Conservation (phyloP, 2,797 vertebrate species). For the Sebastes taczanowskii region DNA sequence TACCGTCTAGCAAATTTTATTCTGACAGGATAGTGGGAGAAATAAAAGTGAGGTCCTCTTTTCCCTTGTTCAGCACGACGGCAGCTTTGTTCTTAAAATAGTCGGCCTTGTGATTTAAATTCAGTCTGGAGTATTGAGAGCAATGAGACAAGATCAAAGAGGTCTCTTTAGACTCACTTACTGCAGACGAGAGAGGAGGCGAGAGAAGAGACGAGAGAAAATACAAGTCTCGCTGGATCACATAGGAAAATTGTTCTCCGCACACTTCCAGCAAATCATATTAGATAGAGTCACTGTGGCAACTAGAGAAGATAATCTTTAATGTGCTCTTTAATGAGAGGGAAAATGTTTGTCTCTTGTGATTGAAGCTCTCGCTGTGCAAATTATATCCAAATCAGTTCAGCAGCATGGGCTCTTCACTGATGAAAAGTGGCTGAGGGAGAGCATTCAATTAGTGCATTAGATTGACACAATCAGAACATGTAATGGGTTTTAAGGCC, state of each 20-base stretch:
- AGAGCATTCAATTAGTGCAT: slow-evolving; percentile 77
- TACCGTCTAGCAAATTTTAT: slow-evolving; percentile 42
- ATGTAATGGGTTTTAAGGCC: slow-evolving; percentile 67
- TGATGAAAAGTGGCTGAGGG: slow-evolving; percentile 75
- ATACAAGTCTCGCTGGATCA: slow-evolving; percentile 75
- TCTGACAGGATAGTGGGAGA: slow-evolving; percentile 46
- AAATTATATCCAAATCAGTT: slow-evolving; percentile 80
- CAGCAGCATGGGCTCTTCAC: slow-evolving; percentile 61
- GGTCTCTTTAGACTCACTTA: slow-evolving; percentile 80
- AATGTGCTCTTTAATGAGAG: slow-evolving; percentile 82
- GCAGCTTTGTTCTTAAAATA: slow-evolving; percentile 83
- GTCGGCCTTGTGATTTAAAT: slow-evolving; percentile 77
- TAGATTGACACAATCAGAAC: slow-evolving; percentile 76
- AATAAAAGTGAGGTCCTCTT: slow-evolving; percentile 60
- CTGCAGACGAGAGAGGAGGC: slow-evolving; percentile 60
- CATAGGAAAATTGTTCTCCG: slow-evolving; percentile 71
- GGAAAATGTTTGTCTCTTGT: slow-evolving; percentile 82
- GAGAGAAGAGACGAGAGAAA: slow-evolving; percentile 59
- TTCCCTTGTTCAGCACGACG: slow-evolving; percentile 69
- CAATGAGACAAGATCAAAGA: slow-evolving; percentile 82
- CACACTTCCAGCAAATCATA: slow-evolving; percentile 75
- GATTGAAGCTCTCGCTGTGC: slow-evolving; percentile 77
- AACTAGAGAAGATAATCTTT: slow-evolving; percentile 77
- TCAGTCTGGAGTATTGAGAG: slow-evolving; percentile 76
- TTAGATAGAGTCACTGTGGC: slow-evolving; percentile 76